These are phyloP conservation scores for Eulithis prunata DNA, from an alignment of 2,888 invertebrate genomes.

Conservation along the genomic window DNA sequence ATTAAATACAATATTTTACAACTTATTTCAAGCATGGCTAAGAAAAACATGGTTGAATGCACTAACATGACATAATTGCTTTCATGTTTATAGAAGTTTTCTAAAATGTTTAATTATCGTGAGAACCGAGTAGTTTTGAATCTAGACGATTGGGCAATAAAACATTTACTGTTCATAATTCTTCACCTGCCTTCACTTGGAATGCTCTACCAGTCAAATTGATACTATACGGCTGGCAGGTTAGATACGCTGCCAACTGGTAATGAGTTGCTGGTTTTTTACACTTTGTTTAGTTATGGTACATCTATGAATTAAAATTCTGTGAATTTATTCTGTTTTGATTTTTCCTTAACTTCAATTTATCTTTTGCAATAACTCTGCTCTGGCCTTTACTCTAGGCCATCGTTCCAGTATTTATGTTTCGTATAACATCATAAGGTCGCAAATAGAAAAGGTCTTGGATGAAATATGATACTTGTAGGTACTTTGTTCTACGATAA, in stretches of 20 bases:
- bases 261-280: constrained; percentile 5
- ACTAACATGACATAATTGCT: too few species aligned
- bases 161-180: constrained; percentile 43
- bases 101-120: constrained; percentile 51
- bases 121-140: constrained; percentile 48
- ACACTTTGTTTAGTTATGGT: constrained; percentile 2
- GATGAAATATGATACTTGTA: too few species aligned
- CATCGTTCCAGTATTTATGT: too few species aligned
- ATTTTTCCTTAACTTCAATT: background rate
- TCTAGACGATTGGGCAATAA: constrained; percentile 42
- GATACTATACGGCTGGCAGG: constrained; percentile 16
- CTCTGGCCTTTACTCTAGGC: too few species aligned
- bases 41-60: background rate
- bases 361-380: too few species aligned
- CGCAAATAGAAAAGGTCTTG: too few species aligned
- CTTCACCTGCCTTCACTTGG: constrained; percentile 28
- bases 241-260: constrained; percentile 20
- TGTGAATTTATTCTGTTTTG: constrained; percentile 2
- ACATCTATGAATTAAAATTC: background rate
- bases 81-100: too few species aligned
- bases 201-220: constrained; percentile 27
- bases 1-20: too few species aligned
- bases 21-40: background rate
- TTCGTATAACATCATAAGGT: too few species aligned
- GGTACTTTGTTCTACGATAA: background rate